Evolutionary conservation across 2,113 vertebrate species (phyloP), one percentile per base, ranked within the genome.

Genomic region (Okapia johnstoni): DNA sequence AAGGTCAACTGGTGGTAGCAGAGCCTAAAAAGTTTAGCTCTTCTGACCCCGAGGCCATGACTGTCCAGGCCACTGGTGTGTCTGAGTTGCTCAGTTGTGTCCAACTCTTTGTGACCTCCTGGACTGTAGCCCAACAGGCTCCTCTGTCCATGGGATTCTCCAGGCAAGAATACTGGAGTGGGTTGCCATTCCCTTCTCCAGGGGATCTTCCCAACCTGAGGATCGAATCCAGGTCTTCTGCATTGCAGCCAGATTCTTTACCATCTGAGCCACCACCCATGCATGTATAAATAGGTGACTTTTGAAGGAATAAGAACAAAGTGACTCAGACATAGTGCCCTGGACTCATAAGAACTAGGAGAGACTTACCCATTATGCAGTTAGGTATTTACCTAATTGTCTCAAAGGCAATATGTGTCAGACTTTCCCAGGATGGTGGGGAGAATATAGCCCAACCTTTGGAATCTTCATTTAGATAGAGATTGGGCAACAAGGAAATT

Each of bases 291-390:
- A 26, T 8, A 61, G 13, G 14, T 70, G 36, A 11, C 36, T 58
- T 83, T 86, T 54, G 33, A 93, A 80, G 85, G 88, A 95, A 70
- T 63, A 92, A 97, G 54, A 93, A n/a, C 50, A 95, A 91, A 95
- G 13, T 43, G 19, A 54, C 13, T 93, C 48, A 93, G 21, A 40
- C 43, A 26, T 3, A 70, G 14, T 76, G 23, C 10, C 85, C 58
- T 52, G 21, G 48, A 90, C 26, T 86, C 30, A 2, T 16, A 36
- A 81, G 46, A 95, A 81, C 23, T 17, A 92, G 2, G 26, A 88
- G n/a, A 94, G 52, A 70, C 25, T 55, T 89, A 85, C 60, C 30
- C 50, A 43, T 58, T 93, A 46, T n/a, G 11, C 54, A 90, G n/a
- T 48, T 43, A 52, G 26, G 13, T 61, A 48, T 73, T 87, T 93